Evolutionary conservation across 92 coral and sea anemone genomes (phyloP), one percentile per base, ranked within the genome.

Genomic region (Heliopora coerulea): DNA sequence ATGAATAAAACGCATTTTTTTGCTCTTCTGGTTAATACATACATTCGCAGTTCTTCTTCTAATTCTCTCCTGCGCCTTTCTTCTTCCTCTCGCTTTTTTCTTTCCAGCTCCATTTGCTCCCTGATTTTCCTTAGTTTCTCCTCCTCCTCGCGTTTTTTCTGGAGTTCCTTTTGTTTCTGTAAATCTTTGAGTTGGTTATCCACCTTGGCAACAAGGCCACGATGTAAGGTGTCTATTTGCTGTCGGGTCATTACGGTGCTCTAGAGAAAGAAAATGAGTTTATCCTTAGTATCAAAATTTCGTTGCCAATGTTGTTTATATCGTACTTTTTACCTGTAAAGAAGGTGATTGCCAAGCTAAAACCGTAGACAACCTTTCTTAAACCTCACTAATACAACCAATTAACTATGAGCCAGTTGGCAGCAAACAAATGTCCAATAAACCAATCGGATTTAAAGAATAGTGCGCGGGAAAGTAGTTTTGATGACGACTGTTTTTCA

Each of bases 51-150:
- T 42, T 93, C 98, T 40, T 89, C 98, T 54, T 93, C 98, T 42
- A 87, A 84, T 50, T 87, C 89, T 77, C 68, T 89, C 34, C 98
- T 80, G 57, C 80, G 90, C 42, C 98, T 81, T 72, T 93, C 98
- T 29, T 93, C 98, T 63, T 93, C 96, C 81, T 93, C 98, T 40
- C 98, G 68, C 54, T 76, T 87, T 75, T 85, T 89, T 64, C 96
- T 78, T 54, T 93, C 98, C 80, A 83, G 73, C 63, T 93, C 98
- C 98, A 93, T 93, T 56, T 93, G 96, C 54, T 93, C 98, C 70
- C 83, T 87, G 58, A 93, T 93, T 83, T 93, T 93, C 18, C 96
- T 76, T 33, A 93, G 85, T 25, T 96, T 75, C 59, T 93, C 98
- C 50, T 89, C 86, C 61, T 93, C 98, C 44, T 93, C 98, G 8